Conservation (phyloP, 2,797 vertebrate genomes). For the Hypotaenidia philippensis region DNA sequence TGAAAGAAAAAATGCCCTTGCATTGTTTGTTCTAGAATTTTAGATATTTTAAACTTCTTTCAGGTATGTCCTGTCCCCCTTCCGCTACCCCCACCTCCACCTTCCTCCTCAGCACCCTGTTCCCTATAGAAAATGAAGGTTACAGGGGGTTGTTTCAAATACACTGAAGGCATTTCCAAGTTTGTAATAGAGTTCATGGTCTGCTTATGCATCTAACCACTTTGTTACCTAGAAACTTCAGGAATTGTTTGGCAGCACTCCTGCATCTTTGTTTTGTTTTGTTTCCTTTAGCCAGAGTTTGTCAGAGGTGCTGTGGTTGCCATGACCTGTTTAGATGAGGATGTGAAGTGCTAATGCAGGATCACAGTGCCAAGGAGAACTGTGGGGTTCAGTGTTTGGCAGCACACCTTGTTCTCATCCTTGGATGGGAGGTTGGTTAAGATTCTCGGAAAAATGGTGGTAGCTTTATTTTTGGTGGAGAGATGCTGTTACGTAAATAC, state of each 20-base stretch:
- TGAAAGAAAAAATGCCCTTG: background rate
- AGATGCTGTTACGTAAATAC: background rate
- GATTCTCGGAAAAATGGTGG: background rate
- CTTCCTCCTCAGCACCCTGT: background rate
- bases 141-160: background rate
- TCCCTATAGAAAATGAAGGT: background rate
- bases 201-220: background rate
- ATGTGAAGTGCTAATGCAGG: background rate
- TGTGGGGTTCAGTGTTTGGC: background rate
- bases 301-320: background rate
- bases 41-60: background rate
- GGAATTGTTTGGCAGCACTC: background rate
- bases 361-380: background rate
- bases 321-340: background rate
- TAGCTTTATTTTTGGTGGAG: background rate
- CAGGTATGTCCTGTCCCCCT: rapidly evolving
- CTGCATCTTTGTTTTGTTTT: background rate
- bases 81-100: background rate
- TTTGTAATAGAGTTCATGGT: background rate
- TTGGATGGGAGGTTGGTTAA: background rate
- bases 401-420: background rate
- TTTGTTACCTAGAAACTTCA: background rate
- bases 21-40: background rate
- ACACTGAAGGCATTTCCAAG: background rate
- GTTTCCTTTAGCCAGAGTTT: background rate